A percentile compares a stretch with the other conserved stretches of the same genome.
Evolutionary conservation across 2,113 vertebrate species (phyloP).

Genomic region (Vireo altiloquus): DNA sequence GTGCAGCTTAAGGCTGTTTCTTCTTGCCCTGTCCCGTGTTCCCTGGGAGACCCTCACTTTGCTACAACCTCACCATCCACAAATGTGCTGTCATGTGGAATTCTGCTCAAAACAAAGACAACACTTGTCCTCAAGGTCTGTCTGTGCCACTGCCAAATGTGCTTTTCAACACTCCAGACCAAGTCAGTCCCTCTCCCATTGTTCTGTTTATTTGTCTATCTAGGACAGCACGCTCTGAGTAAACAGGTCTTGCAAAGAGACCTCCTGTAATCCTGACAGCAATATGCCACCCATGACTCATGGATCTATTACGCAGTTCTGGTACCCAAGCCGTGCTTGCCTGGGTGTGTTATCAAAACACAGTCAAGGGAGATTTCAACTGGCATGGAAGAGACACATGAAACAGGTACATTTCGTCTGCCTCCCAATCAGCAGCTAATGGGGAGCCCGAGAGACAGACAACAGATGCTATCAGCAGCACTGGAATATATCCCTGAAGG

Average conservation of each 20-base stretch:
- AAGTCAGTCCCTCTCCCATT: not conserved
- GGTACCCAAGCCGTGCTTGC: constrained; percentile 16
- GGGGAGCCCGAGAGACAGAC: not conserved
- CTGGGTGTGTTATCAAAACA: constrained; percentile 43
- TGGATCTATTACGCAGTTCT: not conserved
- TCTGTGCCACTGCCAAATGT: not conserved
- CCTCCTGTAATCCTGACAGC: not conserved
- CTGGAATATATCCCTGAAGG: not conserved
- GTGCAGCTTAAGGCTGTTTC: not conserved
- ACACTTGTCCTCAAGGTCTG: not conserved
- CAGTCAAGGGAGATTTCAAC: not conserved
- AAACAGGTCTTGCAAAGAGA: constrained; percentile 43
- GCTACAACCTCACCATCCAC: not conserved
- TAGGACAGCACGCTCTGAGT: not conserved
- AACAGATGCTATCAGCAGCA: constrained; percentile 38
- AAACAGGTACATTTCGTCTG: not conserved
- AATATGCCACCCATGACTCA: constrained; percentile 16
- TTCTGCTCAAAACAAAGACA: not conserved
- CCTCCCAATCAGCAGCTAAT: not conserved
- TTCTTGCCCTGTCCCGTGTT: not conserved
- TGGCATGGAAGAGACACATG: constrained; percentile 19
- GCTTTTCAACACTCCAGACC: not conserved
- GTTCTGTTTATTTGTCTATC: not conserved
- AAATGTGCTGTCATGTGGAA: not conserved
- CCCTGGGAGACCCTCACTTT: not conserved